Conservation (phyloP, 2,888 invertebrate species). For the Chromoteleia sp. region DNA sequence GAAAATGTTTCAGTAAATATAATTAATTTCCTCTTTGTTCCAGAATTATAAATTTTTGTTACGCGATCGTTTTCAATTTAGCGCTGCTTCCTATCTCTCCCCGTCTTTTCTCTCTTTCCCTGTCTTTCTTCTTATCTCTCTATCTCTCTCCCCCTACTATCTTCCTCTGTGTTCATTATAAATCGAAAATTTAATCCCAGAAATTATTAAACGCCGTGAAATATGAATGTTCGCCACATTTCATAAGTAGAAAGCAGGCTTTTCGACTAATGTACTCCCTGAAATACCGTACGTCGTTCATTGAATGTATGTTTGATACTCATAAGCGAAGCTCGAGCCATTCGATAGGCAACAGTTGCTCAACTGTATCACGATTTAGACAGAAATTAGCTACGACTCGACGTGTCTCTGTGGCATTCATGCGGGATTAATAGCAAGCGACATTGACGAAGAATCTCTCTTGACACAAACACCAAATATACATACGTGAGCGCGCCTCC, state of each 20-base stretch:
- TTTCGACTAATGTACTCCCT: constrained; percentile 40
- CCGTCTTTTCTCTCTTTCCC: not conserved
- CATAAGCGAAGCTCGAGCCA: constrained; percentile 3
- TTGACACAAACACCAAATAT: constrained; percentile 59
- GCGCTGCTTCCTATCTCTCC: not conserved
- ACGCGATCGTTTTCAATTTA: constrained; percentile 6
- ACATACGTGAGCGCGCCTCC: constrained; percentile 26
- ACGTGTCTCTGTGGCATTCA: constrained; percentile 58
- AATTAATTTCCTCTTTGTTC: constrained; percentile 2
- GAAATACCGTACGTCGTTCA: constrained; percentile 40
- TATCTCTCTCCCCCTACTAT: not conserved
- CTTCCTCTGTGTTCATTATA: not conserved
- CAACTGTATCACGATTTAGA: constrained; percentile 55
- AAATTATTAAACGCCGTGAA: constrained; percentile 29
- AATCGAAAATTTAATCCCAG: constrained; percentile 16
- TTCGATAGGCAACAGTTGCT: constrained; percentile 45
- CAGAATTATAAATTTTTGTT: constrained; percentile 16
- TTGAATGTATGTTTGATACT: constrained; percentile 48
- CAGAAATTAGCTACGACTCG: constrained; percentile 62
- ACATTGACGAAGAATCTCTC: constrained; percentile 67
- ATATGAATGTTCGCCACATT: constrained; percentile 18
- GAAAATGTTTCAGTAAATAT: constrained; percentile 22
- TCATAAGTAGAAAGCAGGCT: constrained; percentile 46
- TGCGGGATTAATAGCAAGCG: constrained; percentile 61
- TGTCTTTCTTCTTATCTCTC: not conserved